Evolutionary conservation across 1,140 invertebrate genomes (phyloP), one percentile per base, ranked within the genome.

Genomic region (Drosophila ambigua): DNA sequence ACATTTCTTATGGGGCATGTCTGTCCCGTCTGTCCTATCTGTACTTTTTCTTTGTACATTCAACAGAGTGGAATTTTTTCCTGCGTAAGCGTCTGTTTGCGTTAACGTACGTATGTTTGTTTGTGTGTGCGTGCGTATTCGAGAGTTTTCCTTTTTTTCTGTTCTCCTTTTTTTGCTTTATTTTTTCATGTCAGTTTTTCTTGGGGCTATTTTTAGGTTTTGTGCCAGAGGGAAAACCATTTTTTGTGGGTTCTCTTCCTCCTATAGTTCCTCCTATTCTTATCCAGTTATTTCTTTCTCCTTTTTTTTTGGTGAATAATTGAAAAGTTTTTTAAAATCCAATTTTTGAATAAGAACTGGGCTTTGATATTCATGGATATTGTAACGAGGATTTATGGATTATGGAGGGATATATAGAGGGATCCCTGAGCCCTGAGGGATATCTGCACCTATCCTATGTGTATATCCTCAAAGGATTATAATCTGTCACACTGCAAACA

Each of bases 41-140:
- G 20, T 62, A 26, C 55, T 46, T 68, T 64, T 61, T 71, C 54
- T 39, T 58, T 71, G 66, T 76, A 83, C 72, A 79, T 83, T 83
- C 72, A 79, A 84, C 68, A 77, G 77, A 80, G 65, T 65, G 59
- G 77, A 85, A 81, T 75, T 75, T 77, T 72, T 75, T 65, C 44
- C 66, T 60, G 61, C 44, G 54, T 48, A 31, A 50, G 23, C 13
- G 15, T 45, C 41, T 15, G n/a, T 48, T 43, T 48, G 45, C 31
- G 45, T 8, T 16, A 35, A 4, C 39, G n/a, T 44, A 24, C 13
- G 49, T 35, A 2, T 39, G n/a, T 44, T 20, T 20, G 50, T 43
- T 4, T 66, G 43, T 9, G 16, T 9, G 23, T 55, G 23, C 63
- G 39, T 31, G 44, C 53, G 43, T 62, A n/a, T 51, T 49, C 43